A percentile compares a stretch with the other conserved stretches of the same genome.
These are phyloP conservation scores for Ceratitis capitata DNA, from an alignment of 1,140 invertebrate species.

Conservation along the genomic window DNA sequence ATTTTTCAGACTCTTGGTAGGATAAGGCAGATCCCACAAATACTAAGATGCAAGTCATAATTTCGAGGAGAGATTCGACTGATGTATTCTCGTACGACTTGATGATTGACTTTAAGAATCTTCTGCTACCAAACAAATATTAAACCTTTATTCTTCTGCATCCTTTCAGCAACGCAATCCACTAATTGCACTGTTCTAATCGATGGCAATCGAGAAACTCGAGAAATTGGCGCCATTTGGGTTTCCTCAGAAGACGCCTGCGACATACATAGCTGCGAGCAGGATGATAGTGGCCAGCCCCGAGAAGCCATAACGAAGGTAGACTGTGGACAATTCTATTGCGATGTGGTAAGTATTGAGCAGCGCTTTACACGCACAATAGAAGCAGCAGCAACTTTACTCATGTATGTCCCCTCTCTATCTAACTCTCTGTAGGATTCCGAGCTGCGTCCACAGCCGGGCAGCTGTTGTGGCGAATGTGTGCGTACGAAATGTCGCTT, in stretches of 20 bases:
- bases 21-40: too few relatives aligned
- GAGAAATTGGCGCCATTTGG: constrained; percentile 40
- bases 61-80: too few relatives aligned
- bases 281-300: constrained; percentile 21
- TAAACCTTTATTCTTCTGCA: neutral
- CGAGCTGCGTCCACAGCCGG: constrained; percentile 48
- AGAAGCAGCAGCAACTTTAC: neutral
- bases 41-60: too few relatives aligned
- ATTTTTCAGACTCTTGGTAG: too few relatives aligned
- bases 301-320: constrained; percentile 48
- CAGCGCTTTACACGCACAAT: neutral
- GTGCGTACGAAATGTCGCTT: constrained; percentile 58
- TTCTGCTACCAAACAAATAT: too few relatives aligned
- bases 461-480: constrained; percentile 60
- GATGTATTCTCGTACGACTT: too few relatives aligned
- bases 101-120: too few relatives aligned
- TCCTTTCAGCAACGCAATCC: neutral
- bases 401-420: neutral
- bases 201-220: neutral
- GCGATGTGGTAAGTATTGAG: constrained; percentile 56
- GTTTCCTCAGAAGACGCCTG: constrained; percentile 39
- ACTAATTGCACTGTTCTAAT: neutral
- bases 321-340: constrained; percentile 61
- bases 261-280: constrained; percentile 34
- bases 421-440: constrained; percentile 49